Percentiles rank a stretch among this genome's conserved stretches.
phyloP scores from a whole-genome alignment of 2,888 invertebrate species.

The Altica lythri region DNA sequence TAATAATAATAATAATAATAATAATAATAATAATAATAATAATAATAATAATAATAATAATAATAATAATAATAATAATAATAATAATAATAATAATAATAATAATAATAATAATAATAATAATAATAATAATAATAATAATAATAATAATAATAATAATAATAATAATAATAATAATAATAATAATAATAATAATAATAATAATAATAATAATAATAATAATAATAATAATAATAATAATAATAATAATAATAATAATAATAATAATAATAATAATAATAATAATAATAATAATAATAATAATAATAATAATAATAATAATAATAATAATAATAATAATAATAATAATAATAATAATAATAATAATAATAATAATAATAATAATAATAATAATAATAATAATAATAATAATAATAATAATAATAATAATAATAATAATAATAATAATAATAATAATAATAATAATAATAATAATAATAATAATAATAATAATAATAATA shows the following conservation, averaged over 20 bases:
- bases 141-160: background rate
- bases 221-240: background rate
- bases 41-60: background rate
- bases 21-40: background rate
- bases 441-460: background rate
- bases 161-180: background rate
- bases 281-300: background rate
- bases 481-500: background rate
- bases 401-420: background rate
- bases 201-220: background rate
- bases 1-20: background rate
- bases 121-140: background rate
- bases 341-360: background rate
- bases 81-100: background rate
- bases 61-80: background rate
- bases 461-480: background rate
- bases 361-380: background rate
- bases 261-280: background rate
- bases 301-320: background rate
- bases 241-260: background rate
- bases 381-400: background rate
- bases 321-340: background rate
- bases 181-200: background rate
- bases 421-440: background rate
- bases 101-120: background rate